Conservation (phyloP, 2,113 vertebrate species). For the Nothocercus nigrocapillus region DNA sequence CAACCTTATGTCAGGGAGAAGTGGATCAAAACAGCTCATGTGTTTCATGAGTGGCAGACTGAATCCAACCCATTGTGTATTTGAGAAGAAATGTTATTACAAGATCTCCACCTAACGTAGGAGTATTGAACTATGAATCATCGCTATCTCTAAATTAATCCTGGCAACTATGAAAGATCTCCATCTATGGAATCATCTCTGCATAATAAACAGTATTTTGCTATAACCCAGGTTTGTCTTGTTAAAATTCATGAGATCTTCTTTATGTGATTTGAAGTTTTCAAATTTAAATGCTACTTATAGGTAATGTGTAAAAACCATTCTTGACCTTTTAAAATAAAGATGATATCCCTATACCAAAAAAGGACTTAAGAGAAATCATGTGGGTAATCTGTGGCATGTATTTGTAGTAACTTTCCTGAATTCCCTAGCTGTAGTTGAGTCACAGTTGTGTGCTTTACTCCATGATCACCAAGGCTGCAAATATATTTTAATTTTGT, state of each 20-base stretch:
- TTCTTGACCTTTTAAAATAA: not conserved
- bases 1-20: not conserved
- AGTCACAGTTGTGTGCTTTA: not conserved
- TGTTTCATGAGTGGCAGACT: not conserved
- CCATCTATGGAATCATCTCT: not conserved
- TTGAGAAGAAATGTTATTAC: not conserved
- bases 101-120: not conserved
- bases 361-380: not conserved
- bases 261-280: not conserved
- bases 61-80: not conserved
- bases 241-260: not conserved
- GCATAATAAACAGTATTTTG: not conserved
- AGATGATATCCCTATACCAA: not conserved
- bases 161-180: not conserved
- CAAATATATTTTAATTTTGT: conserved; percentile 1
- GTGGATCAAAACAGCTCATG: not conserved
- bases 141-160: not conserved
- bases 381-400: not conserved
- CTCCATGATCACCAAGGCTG: not conserved
- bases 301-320: not conserved
- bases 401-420: not conserved
- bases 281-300: not conserved
- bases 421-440: not conserved
- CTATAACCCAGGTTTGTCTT: not conserved
- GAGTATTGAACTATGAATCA: not conserved